Percentiles rank a stretch among this genome's conserved stretches.
These are phyloP conservation scores for Martes martes DNA, from an alignment of 2,113 vertebrate species.

Conservation along the genomic window DNA sequence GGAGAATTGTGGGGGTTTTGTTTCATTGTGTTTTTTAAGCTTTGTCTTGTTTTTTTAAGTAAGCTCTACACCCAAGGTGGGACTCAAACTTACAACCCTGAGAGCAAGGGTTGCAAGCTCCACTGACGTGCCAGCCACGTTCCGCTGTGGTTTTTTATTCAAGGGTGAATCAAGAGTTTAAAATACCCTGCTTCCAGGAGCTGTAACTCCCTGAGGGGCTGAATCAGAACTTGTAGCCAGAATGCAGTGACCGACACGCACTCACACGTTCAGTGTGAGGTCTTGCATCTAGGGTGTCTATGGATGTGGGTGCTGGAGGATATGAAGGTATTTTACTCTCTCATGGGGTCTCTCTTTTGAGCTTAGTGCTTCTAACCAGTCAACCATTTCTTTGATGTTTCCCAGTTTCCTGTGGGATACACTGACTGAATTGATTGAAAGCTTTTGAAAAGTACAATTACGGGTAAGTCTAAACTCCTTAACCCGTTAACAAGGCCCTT, in stretches of 20 bases:
- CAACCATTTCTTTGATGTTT: neutral
- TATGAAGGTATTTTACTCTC: neutral
- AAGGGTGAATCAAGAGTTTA: neutral
- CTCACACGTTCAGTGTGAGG: neutral
- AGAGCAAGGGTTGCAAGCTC: neutral
- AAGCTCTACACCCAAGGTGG: neutral
- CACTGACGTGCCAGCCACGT: neutral
- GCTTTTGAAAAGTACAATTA: neutral
- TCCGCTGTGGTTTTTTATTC: neutral
- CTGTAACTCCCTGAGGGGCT: neutral
- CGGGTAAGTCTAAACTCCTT: neutral
- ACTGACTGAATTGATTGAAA: neutral
- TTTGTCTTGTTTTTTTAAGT: neutral
- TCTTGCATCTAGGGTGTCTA: neutral
- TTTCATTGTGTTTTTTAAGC: neutral
- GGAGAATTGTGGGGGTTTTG: neutral
- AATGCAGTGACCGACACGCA: neutral
- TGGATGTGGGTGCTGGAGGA: neutral
- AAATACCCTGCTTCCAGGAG: neutral
- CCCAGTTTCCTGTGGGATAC: neutral
- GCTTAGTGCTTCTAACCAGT: neutral
- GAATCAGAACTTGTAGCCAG: too few species aligned
- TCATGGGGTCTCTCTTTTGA: neutral
- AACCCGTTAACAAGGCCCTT: neutral
- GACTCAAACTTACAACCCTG: neutral